Evolutionary conservation across 2,113 vertebrate genomes (phyloP), one percentile per base, ranked within the genome.

Genomic region (Oceanites oceanicus): DNA sequence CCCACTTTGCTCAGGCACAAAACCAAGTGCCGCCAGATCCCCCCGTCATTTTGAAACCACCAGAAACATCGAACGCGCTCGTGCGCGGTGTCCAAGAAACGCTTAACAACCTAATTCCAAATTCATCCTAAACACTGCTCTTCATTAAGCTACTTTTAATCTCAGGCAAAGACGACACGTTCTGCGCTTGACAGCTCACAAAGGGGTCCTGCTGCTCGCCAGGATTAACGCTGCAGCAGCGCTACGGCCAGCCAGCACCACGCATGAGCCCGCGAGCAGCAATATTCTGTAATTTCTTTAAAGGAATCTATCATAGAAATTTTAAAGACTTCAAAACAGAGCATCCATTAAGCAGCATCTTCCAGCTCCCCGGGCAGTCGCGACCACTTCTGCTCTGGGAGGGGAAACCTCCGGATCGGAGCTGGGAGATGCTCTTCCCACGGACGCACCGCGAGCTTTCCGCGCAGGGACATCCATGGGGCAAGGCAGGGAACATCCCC

Each of bases 381-480:
- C 4, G 6, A 63, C 44, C 32, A 14, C 40, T 58, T 63, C 58
- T 49, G 20, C 13, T 56, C n/a, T 4, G 23, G 66, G 30, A 56
- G 12, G 50, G 18, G 30, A 63, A 77, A n/a, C 32, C 56, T 70
- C n/a, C 83, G 5, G 25, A 21, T 6, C 2, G 6, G 13, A 36
- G 73, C 16, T 1, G 4, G 47, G 34, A 34, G 18, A n/a, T 10
- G 58, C n/a, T 26, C 25, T 25, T 38, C 34, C 49, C 19, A 27
- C 1, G 4, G 45, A 36, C 2, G 3, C 6, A 10, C 19, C 1
- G 4, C 1, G 0, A 38, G 27, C 25, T 32, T 34, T 26, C 38
- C 3, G 2, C 17, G 16, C 6, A 4, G 55, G 65, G 30, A 66
- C n/a, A 7, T n/a, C 34, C 58, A 40, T 2, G 2, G 58, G 45